Evolutionary conservation across 2,888 invertebrate species (phyloP).

Genomic region (Noctuana brunneofusca): DNA sequence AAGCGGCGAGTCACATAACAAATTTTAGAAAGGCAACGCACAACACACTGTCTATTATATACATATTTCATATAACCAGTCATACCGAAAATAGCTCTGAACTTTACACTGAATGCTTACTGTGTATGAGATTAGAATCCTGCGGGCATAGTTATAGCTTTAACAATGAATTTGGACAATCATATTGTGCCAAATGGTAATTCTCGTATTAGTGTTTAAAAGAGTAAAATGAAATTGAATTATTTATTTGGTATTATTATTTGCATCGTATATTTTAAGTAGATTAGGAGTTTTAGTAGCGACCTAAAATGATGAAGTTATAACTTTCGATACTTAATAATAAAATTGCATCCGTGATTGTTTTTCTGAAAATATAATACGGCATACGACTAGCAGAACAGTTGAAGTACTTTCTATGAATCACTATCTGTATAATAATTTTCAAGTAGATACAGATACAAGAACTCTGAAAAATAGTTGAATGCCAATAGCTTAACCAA

Average conservation of each 20-base stretch:
- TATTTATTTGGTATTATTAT: constrained; percentile 7
- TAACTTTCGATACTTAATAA: neutral
- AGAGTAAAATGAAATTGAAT: neutral
- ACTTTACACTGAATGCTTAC: too few species aligned
- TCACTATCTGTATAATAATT: too few species aligned
- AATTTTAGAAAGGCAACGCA: too few species aligned
- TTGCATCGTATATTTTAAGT: neutral
- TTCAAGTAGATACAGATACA: too few species aligned
- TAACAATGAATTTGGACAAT: constrained; percentile 3
- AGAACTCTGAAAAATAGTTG: neutral
- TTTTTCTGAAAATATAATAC: neutral
- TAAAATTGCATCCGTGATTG: neutral
- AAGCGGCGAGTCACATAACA: too few species aligned
- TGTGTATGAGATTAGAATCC: neutral
- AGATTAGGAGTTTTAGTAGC: neutral
- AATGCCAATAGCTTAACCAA: neutral
- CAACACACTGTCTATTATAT: neutral
- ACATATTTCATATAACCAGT: neutral
- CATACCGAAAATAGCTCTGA: neutral
- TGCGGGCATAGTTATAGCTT: constrained; percentile 3
- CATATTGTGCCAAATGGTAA: constrained; percentile 15
- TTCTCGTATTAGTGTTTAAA: neutral
- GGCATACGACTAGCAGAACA: neutral
- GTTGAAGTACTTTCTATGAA: neutral
- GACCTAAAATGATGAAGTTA: constrained; percentile 3